phyloP scores from a whole-genome alignment of 2,797 vertebrate genomes.

The Prunella strophiata region DNA sequence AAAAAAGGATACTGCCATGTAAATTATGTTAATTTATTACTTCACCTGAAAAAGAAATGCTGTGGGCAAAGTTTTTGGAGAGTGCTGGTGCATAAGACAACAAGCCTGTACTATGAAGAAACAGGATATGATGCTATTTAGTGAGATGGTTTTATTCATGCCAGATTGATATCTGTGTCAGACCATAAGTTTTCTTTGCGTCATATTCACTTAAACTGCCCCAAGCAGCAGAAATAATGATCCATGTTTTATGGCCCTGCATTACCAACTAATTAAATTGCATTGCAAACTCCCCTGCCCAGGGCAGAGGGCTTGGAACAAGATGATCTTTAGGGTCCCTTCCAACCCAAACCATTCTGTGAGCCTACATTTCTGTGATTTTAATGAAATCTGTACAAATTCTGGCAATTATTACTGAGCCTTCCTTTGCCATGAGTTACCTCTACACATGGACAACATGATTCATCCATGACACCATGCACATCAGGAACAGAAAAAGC shows the following conservation, averaged over 20 bases:
- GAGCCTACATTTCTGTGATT: not conserved
- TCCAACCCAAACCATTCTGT: not conserved
- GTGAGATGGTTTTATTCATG: constrained; percentile 1
- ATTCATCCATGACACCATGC: not conserved
- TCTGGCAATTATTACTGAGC: not conserved
- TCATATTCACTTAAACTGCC: constrained; percentile 4
- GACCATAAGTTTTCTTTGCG: not conserved
- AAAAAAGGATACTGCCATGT: not conserved
- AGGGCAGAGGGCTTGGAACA: not conserved
- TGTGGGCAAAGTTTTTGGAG: not conserved
- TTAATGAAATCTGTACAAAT: not conserved
- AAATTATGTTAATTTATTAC: constrained; percentile 42
- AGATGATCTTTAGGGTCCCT: not conserved
- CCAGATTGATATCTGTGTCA: constrained; percentile 7
- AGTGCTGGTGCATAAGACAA: not conserved
- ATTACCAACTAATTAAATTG: not conserved
- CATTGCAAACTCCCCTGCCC: not conserved
- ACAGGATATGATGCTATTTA: not conserved
- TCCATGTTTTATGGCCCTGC: not conserved
- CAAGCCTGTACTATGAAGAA: constrained; percentile 1
- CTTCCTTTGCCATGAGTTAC: not conserved
- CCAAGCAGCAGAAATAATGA: constrained; percentile 2
- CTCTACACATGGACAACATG: rapidly evolving
- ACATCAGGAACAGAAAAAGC: not conserved
- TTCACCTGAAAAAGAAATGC: constrained; percentile 12